phyloP scores from a whole-genome alignment of 2,888 invertebrate genomes.

The Pristionchus exspectatus region DNA sequence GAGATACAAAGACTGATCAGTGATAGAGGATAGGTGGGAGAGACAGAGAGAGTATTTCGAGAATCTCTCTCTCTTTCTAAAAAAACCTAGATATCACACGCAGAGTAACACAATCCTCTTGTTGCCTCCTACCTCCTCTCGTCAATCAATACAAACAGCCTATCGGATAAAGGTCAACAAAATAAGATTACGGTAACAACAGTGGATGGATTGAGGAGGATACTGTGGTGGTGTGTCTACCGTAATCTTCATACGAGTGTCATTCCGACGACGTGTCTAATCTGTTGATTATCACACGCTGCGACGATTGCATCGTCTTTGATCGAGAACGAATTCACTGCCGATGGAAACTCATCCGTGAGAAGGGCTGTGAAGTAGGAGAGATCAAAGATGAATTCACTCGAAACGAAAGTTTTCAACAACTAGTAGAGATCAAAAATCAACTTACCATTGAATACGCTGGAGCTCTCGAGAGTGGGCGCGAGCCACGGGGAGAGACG shows the following conservation, averaged over 20 bases:
- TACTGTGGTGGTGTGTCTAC: neutral
- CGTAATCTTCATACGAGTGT: conserved; percentile 10
- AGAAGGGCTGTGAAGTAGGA: neutral
- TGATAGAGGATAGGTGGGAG: neutral
- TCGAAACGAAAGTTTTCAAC: too few species aligned
- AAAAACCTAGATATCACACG: neutral
- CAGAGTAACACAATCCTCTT: conserved; percentile 42
- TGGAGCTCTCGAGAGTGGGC: conserved; percentile 41
- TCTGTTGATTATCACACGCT: conserved; percentile 53
- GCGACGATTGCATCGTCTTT: conserved; percentile 46
- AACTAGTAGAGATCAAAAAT: neutral
- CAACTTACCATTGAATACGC: conserved; percentile 29
- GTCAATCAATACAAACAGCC: conserved; percentile 31
- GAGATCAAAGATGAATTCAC: conserved; percentile 7
- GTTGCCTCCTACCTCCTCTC: neutral
- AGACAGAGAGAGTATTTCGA: neutral
- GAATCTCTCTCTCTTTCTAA: neutral
- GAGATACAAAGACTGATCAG: conserved; percentile 20
- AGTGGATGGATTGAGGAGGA: neutral
- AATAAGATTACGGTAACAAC: neutral
- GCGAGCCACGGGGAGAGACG: conserved; percentile 56
- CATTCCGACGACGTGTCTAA: conserved; percentile 37
- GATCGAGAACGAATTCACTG: conserved; percentile 48
- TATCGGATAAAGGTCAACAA: neutral
- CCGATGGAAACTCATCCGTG: conserved; percentile 18